Base-by-base conservation (phyloP, 2,888 invertebrate species). In the Andrena haemorrhoa region DNA sequence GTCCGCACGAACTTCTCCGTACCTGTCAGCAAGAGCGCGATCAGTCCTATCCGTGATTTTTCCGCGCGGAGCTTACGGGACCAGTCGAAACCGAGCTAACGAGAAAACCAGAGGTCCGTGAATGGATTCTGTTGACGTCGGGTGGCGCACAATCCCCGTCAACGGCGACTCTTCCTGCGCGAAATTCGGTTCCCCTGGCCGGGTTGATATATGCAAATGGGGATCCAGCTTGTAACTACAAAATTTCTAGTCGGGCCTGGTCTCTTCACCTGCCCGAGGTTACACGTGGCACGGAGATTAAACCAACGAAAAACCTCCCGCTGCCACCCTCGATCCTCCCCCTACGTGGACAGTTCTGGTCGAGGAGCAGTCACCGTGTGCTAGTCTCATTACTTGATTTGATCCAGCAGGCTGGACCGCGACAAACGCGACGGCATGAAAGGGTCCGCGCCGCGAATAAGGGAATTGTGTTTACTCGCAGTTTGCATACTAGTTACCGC, bases 381-480 rank as follows among this genome's bases (percentile, higher is more conserved):
- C 41, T 58, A 61, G 84, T 76, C 80, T 84, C 80, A 68, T 84
- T 77, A 75, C 75, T 66, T 74, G 75, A 84, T 81, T 74, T 58
- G 80, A 81, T 82, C 75, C 76, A 61, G 51, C 49, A 47, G 73
- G 51, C 69, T 58, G 79, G 75, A 41, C 71, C 70, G 53, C 83
- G 78, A 71, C 82, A 78, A 79, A 71, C 83, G 68, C 61, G 68
- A 8, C 71, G 8, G 53, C 73, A 58, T 23, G 75, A 61, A 78
- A 78, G 71, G 66, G 69, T 71, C 73, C 60, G 76, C 74, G 79
- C 64, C 60, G 68, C 73, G 90, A 90, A 91, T 93, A 92, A 92
- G 91, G 90, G 90, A 92, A 92, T 92, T 92, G 91, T 92, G 91
- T 93, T 93, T 93, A 92, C 91, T 89, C 89, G 84, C 87, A 92